Base-by-base conservation (phyloP, 2,888 invertebrate genomes). In the Sphaerophoria rueppellii region DNA sequence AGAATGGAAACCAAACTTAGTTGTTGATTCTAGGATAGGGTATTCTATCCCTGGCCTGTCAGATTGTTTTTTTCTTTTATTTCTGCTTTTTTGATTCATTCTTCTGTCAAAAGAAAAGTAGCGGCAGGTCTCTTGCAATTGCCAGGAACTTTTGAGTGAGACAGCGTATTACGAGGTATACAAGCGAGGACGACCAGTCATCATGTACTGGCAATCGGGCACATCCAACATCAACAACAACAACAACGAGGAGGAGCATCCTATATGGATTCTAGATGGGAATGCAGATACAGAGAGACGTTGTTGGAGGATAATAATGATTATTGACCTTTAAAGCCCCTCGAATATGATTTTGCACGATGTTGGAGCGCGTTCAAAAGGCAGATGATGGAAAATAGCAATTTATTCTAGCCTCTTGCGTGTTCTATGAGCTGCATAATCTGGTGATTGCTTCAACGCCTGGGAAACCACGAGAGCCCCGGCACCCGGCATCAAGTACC, bases 371-470 rank as follows among this genome's bases (percentile, higher is more conserved):
- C 63, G 52, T 40, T 67, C 67, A 67, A 67, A 54, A 67, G 57
- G 70, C 65, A 54, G 48, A 61, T 40, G 76, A 80, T 55, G 67
- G 76, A 70, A 81, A 85, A 77, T 73, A 80, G 85, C 85, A 85
- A 81, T 85, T 85, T 81, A 81, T 81, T 85, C 76, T 52, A 65
- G 76, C 54, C 81, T 70, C 76, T 85, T 85, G 76, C 76, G 85
- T 85, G 85, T 77, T 73, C 63, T 81, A 85, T 85, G 76, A 69
- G 54, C 60, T 70, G 57, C 50, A 55, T 54, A 60, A 61, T 67
- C 65, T 52, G 16, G 57, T 71, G 73, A 82, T 74, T 80, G 82
- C 77, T 55, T 63, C 69, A 65, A 79, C 78, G 76, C 76, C 76
- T 80, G 72, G 72, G 54, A 80, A 73, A 50, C 61, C 43, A 11